phyloP scores from a whole-genome alignment of 2,797 vertebrate species.

The Nyctalus aviator region DNA sequence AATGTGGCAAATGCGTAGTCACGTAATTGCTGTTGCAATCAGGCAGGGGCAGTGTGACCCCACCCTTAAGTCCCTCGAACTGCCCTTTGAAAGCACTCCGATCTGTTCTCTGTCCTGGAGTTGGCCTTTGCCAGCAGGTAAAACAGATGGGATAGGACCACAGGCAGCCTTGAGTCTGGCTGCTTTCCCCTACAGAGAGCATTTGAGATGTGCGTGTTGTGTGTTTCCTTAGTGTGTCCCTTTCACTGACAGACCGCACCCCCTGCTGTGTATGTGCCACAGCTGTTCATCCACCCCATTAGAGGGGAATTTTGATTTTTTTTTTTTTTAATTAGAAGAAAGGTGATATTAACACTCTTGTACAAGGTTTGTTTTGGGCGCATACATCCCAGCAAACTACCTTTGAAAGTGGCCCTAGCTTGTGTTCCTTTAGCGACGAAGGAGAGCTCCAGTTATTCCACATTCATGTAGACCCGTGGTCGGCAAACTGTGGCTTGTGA shows the following conservation, averaged over 20 bases:
- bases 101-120: not conserved
- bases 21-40: fast-evolving
- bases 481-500: no score
- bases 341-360: not conserved
- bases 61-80: fast-evolving
- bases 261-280: fast-evolving
- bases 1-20: not conserved
- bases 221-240: fast-evolving
- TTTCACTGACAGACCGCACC: fast-evolving
- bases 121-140: not conserved
- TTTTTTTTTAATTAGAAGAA: not conserved
- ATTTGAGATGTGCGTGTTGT: fast-evolving
- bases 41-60: fast-evolving
- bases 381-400: not conserved
- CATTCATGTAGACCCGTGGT: not conserved
- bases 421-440: fast-evolving
- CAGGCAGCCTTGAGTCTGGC: not conserved
- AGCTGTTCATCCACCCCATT: not conserved
- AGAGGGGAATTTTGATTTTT: not conserved
- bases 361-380: no score
- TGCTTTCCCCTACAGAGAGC: fast-evolving
- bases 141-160: fast-evolving
- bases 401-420: not conserved
- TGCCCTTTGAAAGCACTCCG: fast-evolving
- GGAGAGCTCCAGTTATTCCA: fast-evolving